phyloP scores from a whole-genome alignment of 2,113 vertebrate species.

The Cardinalis cardinalis region DNA sequence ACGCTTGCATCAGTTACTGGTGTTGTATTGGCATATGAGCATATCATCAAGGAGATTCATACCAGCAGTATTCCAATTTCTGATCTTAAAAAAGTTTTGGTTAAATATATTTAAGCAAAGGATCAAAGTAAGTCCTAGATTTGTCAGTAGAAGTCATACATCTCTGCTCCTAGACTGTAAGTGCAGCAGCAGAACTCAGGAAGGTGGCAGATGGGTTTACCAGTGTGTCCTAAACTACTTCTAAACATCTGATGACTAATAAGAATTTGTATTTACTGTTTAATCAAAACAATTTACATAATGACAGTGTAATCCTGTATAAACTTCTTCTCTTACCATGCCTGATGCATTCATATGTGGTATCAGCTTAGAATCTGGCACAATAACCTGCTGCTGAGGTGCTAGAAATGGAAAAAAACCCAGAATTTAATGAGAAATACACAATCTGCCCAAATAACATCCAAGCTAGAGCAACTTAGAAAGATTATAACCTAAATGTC shows the following conservation, averaged over 20 bases:
- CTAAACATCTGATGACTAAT: not conserved
- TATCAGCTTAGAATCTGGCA: slow-evolving; percentile 91
- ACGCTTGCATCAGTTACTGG: not conserved
- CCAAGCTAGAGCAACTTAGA: not conserved
- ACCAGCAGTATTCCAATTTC: not conserved
- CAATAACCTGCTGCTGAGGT: slow-evolving; percentile 93
- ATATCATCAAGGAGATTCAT: not conserved
- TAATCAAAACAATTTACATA: not conserved
- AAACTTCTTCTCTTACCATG: slow-evolving; percentile 81
- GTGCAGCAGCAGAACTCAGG: not conserved
- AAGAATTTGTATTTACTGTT: not conserved
- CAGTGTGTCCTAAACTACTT: not conserved
- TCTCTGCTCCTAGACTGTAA: not conserved
- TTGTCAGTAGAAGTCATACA: not conserved
- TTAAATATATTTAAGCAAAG: not conserved
- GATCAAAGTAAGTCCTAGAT: not conserved
- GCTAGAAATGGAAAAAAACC: slow-evolving; percentile 66
- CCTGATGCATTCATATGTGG: slow-evolving; percentile 93
- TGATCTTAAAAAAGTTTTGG: not conserved
- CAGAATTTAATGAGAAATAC: not conserved
- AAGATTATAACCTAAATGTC: not conserved
- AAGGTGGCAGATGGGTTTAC: not conserved
- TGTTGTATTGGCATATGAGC: not conserved
- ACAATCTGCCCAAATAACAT: not conserved
- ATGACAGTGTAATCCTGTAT: not conserved